These are phyloP conservation scores for Sorex fumeus DNA, from an alignment of 2,113 vertebrate species.

Conservation along the genomic window DNA sequence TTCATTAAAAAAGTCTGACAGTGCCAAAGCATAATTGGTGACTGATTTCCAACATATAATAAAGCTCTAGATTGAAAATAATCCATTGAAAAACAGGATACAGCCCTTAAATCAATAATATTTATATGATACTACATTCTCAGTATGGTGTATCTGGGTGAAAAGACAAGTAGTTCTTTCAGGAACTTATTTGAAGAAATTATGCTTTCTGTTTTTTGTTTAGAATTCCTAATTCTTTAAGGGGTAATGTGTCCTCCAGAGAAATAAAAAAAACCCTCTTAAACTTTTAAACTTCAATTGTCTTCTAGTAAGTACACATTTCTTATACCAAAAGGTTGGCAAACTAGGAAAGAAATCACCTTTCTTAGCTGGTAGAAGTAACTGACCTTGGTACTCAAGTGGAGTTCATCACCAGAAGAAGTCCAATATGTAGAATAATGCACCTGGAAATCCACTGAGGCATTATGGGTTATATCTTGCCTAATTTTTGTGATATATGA, in stretches of 20 bases:
- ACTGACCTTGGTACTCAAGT: not conserved
- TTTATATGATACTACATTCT: not conserved
- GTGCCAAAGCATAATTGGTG: too few relatives aligned
- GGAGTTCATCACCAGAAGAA: not conserved
- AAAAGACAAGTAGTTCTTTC: not conserved
- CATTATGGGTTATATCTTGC: not conserved
- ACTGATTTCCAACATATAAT: not conserved
- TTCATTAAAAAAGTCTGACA: too few relatives aligned
- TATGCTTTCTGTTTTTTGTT: not conserved
- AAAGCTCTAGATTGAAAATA: not conserved
- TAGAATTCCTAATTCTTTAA: not conserved
- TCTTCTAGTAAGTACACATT: not conserved
- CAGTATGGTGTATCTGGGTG: not conserved
- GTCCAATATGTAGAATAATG: not conserved
- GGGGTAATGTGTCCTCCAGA: not conserved
- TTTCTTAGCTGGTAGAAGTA: not conserved
- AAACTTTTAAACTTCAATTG: not conserved
- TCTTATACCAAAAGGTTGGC: not conserved
- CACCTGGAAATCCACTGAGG: rapidly evolving
- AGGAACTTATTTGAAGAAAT: not conserved
- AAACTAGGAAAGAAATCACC: not conserved
- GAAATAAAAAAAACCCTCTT: not conserved
- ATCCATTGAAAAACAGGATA: not conserved
- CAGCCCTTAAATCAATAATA: not conserved
- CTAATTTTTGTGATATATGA: not conserved